Evolutionary conservation across 2,113 vertebrate genomes (phyloP).

Genomic region (Anolis carolinensis): DNA sequence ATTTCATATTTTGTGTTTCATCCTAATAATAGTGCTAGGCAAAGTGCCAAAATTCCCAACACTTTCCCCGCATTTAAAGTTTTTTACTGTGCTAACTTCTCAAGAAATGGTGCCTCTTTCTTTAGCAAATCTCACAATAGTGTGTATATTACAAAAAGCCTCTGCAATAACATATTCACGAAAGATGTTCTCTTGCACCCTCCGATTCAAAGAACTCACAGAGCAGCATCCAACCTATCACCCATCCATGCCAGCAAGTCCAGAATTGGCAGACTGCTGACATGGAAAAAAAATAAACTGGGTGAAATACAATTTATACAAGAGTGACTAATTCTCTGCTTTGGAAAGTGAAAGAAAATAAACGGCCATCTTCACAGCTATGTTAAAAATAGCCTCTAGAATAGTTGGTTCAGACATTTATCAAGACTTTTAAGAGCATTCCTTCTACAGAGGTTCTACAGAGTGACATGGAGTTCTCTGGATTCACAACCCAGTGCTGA

Average conservation of each 20-base stretch:
- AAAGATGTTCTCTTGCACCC: background rate
- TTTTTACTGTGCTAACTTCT: too few species aligned
- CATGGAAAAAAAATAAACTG: conserved; percentile 56
- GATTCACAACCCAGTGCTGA: background rate
- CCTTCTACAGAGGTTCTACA: background rate
- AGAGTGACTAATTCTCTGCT: conserved; percentile 61
- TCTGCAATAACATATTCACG: background rate
- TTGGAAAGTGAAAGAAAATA: conserved; percentile 22
- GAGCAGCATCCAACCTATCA: background rate
- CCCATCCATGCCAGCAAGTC: conserved; percentile 20
- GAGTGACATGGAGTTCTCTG: background rate
- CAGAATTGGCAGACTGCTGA: conserved; percentile 68
- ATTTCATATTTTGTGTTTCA: too few species aligned
- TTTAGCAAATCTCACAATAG: too few species aligned
- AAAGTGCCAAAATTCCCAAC: too few species aligned
- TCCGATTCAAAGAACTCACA: conserved; percentile 13
- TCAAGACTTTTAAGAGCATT: background rate
- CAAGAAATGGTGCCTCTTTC: too few species aligned
- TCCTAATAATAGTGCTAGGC: too few species aligned
- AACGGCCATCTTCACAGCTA: conserved; percentile 31
- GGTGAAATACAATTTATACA: conserved; percentile 42
- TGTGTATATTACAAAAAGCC: too few species aligned
- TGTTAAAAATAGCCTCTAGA: conserved; percentile 1
- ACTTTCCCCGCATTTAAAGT: too few species aligned
- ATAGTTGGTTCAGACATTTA: background rate